Evolutionary conservation across 2,113 vertebrate species (phyloP), one percentile per base, ranked within the genome.

Genomic region (Aptenodytes forsteri): DNA sequence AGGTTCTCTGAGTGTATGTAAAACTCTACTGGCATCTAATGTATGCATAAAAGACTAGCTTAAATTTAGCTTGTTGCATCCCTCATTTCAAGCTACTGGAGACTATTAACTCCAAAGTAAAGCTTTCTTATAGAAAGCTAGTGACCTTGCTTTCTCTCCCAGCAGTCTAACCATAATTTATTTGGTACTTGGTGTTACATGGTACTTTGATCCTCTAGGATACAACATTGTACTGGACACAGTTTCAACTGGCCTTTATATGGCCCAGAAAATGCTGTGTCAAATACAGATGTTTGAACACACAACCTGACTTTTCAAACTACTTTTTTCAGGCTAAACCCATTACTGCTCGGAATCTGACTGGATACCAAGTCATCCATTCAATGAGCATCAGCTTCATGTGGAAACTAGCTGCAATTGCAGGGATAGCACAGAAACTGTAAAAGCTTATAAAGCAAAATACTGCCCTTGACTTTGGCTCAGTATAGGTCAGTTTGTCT

Each of bases 101-200:
- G 46, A 42, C 84, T 93, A 91, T 96, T 96, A 97, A 91, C 66
- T 96, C 54, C 64, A 55, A 93, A 89, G 62, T 18, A 77, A 95
- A 93, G 81, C 62, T 83, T 83, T 87, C 78, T 77, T 47, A 66
- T 0, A 66, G 81, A 77, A 66, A 91, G 66, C 42, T 54, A 19
- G 17, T 71, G 84, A 95, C 87, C 70, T 89, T 90, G 50, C 46
- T 62, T 87, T 89, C 38, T 91, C 66, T 80, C 66, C 49, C 87
- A 91, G 73, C 46, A 85, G 75, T 36, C 46, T 88, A 72, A 58
- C 54, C 19, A 32, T 77, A 73, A 83, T 94, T 95, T 93, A 92
- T 92, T 95, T 85, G 94, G 66, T 62, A 42, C n/a, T 42, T 77
- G 32, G 34, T 42, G 8, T 62, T 85, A 87, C 71, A 77, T 38